Conservation (phyloP, 2,113 vertebrate genomes). For the Cottus gobio region DNA sequence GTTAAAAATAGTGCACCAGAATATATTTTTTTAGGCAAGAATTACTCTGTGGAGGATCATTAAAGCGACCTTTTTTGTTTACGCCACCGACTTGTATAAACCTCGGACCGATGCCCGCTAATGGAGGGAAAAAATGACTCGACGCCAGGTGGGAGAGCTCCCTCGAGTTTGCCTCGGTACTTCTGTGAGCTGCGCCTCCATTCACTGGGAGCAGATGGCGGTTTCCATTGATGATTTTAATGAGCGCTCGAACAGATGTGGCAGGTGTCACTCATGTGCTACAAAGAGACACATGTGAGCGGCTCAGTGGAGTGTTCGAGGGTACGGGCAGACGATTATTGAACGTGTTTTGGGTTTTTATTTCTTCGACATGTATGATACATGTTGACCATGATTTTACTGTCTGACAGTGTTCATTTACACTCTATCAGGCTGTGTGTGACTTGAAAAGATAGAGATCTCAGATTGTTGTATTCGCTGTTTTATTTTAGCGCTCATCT, state of each 20-base stretch:
- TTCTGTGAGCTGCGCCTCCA: background rate
- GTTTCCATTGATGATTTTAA: slow-evolving; percentile 30
- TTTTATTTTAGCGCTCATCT: too few species aligned
- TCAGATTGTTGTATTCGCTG: too few species aligned
- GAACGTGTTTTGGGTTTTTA: background rate
- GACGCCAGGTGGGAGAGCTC: background rate
- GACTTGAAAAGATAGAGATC: too few species aligned
- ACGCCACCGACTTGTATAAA: background rate
- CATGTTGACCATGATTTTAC: background rate
- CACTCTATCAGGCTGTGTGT: background rate
- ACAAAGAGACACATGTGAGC: background rate
- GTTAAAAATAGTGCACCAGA: background rate
- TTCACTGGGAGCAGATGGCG: slow-evolving; percentile 30
- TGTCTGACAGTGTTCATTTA: background rate
- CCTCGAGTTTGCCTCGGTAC: background rate
- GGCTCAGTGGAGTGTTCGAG: background rate
- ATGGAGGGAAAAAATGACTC: background rate
- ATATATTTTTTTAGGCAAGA: background rate
- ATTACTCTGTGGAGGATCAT: background rate
- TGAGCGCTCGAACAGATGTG: slow-evolving; percentile 34
- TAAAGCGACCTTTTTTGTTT: background rate
- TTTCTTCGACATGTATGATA: background rate
- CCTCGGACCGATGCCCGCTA: background rate
- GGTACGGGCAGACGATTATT: background rate
- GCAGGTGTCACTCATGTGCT: slow-evolving; percentile 37